A percentile compares a stretch with the other conserved stretches of the same genome.
Evolutionary conservation across 2,888 invertebrate species (phyloP).

Genomic region (Yponomeuta evonymella): DNA sequence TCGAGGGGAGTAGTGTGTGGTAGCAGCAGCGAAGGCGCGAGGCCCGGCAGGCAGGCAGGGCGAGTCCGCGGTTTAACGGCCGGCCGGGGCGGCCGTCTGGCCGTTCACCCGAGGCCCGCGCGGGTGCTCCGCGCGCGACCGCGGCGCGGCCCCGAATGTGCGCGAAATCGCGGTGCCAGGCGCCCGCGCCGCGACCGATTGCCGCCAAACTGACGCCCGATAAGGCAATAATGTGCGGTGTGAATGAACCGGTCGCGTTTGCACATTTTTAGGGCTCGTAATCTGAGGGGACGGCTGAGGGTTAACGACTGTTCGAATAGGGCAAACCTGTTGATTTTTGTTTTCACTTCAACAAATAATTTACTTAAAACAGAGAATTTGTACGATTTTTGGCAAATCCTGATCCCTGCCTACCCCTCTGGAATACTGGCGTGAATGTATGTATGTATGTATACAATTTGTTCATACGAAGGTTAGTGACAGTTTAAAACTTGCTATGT

Average conservation of each 20-base stretch:
- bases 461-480: too few relatives aligned
- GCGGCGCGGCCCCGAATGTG: slow-evolving; percentile 48
- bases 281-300: not conserved
- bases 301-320: not conserved
- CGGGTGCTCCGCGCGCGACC: slow-evolving; percentile 63
- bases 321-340: not conserved
- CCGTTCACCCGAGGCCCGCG: slow-evolving; percentile 73
- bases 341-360: too few relatives aligned
- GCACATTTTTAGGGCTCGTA: not conserved
- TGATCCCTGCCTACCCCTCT: too few relatives aligned
- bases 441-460: too few relatives aligned
- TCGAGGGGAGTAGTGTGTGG: not conserved
- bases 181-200: slow-evolving; percentile 47
- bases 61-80: slow-evolving; percentile 62
- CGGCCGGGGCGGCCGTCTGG: slow-evolving; percentile 67
- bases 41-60: slow-evolving; percentile 34
- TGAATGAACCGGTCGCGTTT: slow-evolving; percentile 5
- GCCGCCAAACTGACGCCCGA: slow-evolving; percentile 11
- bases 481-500: too few relatives aligned
- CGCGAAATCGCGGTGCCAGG: slow-evolving; percentile 45
- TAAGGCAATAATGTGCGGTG: not conserved
- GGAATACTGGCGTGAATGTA: too few relatives aligned
- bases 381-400: too few relatives aligned
- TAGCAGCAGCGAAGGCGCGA: not conserved
- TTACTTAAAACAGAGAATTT: too few relatives aligned